A percentile compares a stretch with the other conserved stretches of the same genome.
Evolutionary conservation across 2,113 vertebrate species (phyloP).

Genomic region (Phaethornis superciliosus): DNA sequence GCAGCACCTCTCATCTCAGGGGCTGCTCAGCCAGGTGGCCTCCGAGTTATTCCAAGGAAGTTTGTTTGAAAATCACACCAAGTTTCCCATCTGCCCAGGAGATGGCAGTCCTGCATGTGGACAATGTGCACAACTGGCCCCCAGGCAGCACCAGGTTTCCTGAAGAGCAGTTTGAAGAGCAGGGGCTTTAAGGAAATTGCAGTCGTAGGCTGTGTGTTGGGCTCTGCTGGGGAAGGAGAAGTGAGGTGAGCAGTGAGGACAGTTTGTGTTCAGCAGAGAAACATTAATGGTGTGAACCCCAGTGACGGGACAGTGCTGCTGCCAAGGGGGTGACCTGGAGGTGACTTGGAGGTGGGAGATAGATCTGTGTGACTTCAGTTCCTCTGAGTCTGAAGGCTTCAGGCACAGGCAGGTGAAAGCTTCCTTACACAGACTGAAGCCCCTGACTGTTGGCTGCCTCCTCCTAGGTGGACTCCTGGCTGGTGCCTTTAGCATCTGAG

Average conservation of each 20-base stretch:
- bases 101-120: constrained; percentile 19
- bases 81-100: background rate
- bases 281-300: background rate
- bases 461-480: background rate
- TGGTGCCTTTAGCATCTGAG: background rate
- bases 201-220: background rate
- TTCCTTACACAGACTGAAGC: background rate
- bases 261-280: background rate
- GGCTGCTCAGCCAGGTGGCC: background rate
- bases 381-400: background rate
- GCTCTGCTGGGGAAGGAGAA: background rate
- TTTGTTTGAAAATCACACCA: too few relatives aligned
- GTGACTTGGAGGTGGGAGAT: background rate
- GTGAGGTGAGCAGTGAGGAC: background rate
- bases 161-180: background rate
- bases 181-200: background rate
- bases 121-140: background rate
- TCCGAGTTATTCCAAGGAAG: background rate
- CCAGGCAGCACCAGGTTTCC: fast-evolving
- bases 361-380: background rate
- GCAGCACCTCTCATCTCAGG: fast-evolving
- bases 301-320: background rate
- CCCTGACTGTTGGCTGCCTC: background rate
- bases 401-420: background rate
- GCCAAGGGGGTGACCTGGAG: background rate